Base-by-base conservation (phyloP, 2,113 vertebrate genomes). In the Spizaetus ornatus region DNA sequence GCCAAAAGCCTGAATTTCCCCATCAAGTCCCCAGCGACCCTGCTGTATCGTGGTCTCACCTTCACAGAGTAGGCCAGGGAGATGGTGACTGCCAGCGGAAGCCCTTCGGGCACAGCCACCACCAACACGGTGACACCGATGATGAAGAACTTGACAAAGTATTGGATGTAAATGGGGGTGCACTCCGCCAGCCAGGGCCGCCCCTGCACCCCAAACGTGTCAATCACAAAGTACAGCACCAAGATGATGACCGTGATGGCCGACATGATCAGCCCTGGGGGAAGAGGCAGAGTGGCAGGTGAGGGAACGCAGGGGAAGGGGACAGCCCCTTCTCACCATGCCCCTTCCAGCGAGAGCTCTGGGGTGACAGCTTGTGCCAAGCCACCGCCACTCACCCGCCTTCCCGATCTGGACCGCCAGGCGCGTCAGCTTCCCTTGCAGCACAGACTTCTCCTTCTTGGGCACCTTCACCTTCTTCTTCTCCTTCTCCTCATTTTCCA, bases 101-200 rank as follows among this genome's bases (percentile, higher is more conserved):
- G 98, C 13, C 99, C 99, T 95, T 99, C 99, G 0, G 99, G 99
- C 79, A 99, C 99, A 3, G 99, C 99, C 71, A 99, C 99, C 79
- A 99, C 99, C 73, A 99, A 96, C 62, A 99, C 99, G 0, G 99
- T 99, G 95, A 99, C 98, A 0, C 99, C 99, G 2, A 99, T 99
- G 96, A 99, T 99, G 98, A 99, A 99, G 98, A 99, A 99, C 97
- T 99, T 99, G 91, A 99, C 99, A 5, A 99, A 99, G 97, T 99
- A 99, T 90, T 99, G 99, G 96, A 99, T 98, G 97, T 99, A 99
- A 94, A 99, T 98, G 27, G 99, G 99, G 3, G 99, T 99, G 91
- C 99, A 99, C 91, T 99, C 99, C 0, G 98, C 95, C 17, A 98
- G 66, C 99, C 99, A 99, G 10, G 98, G 65, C 21, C 91, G 98